Evolutionary conservation across 2,113 vertebrate species (phyloP).

Genomic region (Hiodon tergisus): DNA sequence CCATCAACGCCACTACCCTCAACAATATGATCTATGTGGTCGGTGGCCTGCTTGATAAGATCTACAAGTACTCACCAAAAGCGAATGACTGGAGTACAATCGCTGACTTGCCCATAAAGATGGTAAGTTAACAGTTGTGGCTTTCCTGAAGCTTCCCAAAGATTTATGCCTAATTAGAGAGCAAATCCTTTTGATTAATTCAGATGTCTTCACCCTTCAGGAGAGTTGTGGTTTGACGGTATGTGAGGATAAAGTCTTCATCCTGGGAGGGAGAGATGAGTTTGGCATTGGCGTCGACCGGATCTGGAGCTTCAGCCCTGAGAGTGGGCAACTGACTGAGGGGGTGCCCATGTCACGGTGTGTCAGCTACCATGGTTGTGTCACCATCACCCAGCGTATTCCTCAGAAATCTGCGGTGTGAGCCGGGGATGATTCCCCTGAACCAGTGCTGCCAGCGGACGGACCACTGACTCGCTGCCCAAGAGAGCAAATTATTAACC

Average conservation of each 20-base stretch:
- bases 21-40: conserved; percentile 64
- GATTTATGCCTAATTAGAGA: neutral
- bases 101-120: conserved; percentile 56
- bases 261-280: conserved; percentile 65
- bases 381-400: conserved; percentile 60
- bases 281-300: conserved; percentile 51
- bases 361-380: conserved; percentile 68
- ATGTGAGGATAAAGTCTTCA: conserved; percentile 63
- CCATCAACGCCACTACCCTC: conserved; percentile 59
- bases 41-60: conserved; percentile 64
- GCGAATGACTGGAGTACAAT: conserved; percentile 59
- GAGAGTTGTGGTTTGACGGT: conserved; percentile 68
- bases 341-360: conserved; percentile 54
- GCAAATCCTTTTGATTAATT: neutral
- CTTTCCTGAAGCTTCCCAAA: neutral
- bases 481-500: neutral
- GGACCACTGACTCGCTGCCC: neutral
- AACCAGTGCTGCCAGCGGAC: neutral
- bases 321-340: conserved; percentile 40
- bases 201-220: conserved; percentile 34
- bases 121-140: conserved; percentile 52
- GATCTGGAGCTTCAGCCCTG: conserved; percentile 54
- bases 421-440: neutral
- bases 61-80: conserved; percentile 61
- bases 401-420: neutral